Percentiles rank a stretch among this genome's conserved stretches.
Conservation (phyloP, 2,888 invertebrate genomes). For the Lysandra bellargus region DNA sequence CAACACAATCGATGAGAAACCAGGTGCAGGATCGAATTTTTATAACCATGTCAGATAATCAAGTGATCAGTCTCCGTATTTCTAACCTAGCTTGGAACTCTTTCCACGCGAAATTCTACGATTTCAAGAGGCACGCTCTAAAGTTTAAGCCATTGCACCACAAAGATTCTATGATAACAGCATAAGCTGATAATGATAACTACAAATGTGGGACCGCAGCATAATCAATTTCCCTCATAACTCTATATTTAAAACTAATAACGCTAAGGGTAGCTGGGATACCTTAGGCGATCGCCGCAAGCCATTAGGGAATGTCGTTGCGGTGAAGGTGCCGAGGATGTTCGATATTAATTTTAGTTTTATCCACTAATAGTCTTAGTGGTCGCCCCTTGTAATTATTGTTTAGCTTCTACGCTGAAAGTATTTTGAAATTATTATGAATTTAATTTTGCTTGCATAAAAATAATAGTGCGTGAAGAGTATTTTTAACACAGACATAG, state of each 20-base stretch:
- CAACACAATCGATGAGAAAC: too few relatives aligned
- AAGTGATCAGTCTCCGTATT: too few relatives aligned
- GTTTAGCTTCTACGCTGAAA: neutral
- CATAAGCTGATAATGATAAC: too few relatives aligned
- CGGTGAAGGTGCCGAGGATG: slow-evolving; percentile 24
- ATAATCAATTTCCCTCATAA: neutral
- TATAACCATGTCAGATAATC: too few relatives aligned
- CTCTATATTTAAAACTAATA: slow-evolving; percentile 19
- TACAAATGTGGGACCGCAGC: neutral
- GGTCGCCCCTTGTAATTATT: slow-evolving; percentile 2
- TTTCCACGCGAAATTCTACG: too few relatives aligned
- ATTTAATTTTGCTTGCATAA: neutral
- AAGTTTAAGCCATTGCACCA: too few relatives aligned
- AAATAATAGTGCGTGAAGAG: too few relatives aligned
- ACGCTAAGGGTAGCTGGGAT: neutral
- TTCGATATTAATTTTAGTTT: slow-evolving; percentile 21
- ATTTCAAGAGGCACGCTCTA: too few relatives aligned
- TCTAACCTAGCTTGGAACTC: too few relatives aligned
- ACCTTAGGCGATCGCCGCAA: slow-evolving; percentile 28
- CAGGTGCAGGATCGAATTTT: too few relatives aligned
- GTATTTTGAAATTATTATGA: neutral
- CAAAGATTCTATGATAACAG: too few relatives aligned
- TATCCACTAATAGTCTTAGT: slow-evolving; percentile 8
- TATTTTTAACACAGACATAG: too few relatives aligned
- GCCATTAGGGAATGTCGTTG: slow-evolving; percentile 33